These are phyloP conservation scores for Drepana arcuata DNA, from an alignment of 1,140 invertebrate genomes.

Conservation along the genomic window DNA sequence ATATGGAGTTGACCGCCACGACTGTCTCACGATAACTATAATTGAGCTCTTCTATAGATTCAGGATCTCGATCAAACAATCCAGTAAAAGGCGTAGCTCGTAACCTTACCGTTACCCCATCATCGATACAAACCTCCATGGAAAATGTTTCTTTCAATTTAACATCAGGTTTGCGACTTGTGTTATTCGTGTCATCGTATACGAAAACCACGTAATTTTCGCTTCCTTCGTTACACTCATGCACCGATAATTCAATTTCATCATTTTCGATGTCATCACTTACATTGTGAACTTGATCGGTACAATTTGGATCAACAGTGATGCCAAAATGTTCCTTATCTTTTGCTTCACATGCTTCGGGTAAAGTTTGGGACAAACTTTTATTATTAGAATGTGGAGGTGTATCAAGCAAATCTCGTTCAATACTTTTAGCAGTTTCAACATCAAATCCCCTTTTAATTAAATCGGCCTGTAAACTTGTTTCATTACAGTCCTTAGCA, in stretches of 20 bases:
- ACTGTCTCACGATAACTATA: conserved; percentile 33
- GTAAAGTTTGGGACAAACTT: no score
- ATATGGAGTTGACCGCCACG: conserved; percentile 38
- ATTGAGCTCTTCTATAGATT: conserved; percentile 6
- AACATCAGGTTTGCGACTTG: conserved; percentile 14
- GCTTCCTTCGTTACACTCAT: conserved; percentile 42
- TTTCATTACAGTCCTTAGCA: conserved; percentile 7
- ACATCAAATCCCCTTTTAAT: conserved; percentile 55
- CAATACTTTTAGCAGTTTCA: conserved; percentile 57
- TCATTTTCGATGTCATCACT: no score
- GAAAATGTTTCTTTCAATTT: conserved; percentile 54
- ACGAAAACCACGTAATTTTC: conserved; percentile 32
- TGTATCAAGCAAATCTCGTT: conserved; percentile 47
- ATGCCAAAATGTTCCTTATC: no score
- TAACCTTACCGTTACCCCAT: conserved; percentile 45
- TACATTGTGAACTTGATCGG: no score
- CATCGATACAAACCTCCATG: conserved; percentile 57
- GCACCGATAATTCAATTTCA: conserved; percentile 39
- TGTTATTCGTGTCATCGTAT: conserved; percentile 26
- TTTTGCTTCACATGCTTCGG: not conserved
- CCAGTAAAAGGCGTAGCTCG: conserved; percentile 32
- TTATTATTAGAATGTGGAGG: no score
- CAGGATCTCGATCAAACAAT: conserved; percentile 26
- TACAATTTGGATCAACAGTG: no score
- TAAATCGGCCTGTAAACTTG: conserved; percentile 45